Percentiles rank a stretch among this genome's conserved stretches.
Evolutionary conservation across 2,888 invertebrate genomes (phyloP).

Genomic region (Nemotelus pantherinus): DNA sequence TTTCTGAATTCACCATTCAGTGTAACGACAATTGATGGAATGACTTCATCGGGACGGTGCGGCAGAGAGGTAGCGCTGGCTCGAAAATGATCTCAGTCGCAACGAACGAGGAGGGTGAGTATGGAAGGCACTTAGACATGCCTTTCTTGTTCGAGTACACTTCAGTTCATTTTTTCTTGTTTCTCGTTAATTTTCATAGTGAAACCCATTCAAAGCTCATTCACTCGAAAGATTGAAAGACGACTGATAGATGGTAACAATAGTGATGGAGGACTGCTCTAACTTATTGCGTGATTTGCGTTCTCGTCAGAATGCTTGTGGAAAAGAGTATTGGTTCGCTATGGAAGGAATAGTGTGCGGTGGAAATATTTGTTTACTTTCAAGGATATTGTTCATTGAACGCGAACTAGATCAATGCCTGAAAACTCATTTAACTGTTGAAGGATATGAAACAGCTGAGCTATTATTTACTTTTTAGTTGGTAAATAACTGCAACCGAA

Average conservation of each 20-base stretch:
- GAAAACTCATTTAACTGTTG: too few relatives aligned
- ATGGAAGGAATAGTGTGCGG: too few relatives aligned
- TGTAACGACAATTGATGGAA: not conserved
- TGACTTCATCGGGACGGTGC: not conserved
- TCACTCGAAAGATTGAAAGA: slow-evolving; percentile 17
- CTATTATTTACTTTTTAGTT: too few relatives aligned
- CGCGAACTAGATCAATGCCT: too few relatives aligned
- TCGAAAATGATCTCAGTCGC: not conserved
- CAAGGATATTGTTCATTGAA: too few relatives aligned
- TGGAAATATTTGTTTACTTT: too few relatives aligned
- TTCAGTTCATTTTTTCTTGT: slow-evolving; percentile 32
- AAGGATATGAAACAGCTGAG: too few relatives aligned
- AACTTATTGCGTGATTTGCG: too few relatives aligned
- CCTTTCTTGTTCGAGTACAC: not conserved
- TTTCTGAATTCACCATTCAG: not conserved
- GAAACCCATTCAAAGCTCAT: slow-evolving; percentile 15
- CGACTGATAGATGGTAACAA: not conserved
- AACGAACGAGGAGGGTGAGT: not conserved
- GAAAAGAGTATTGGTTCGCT: too few relatives aligned
- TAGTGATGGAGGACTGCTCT: too few relatives aligned
- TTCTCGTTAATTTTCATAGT: not conserved
- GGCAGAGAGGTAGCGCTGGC: not conserved
- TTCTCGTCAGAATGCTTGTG: too few relatives aligned
- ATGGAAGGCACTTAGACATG: slow-evolving; percentile 34
- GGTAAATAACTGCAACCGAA: too few relatives aligned